phyloP scores from a whole-genome alignment of 2,113 vertebrate genomes.

The Ardeotis arabs region DNA sequence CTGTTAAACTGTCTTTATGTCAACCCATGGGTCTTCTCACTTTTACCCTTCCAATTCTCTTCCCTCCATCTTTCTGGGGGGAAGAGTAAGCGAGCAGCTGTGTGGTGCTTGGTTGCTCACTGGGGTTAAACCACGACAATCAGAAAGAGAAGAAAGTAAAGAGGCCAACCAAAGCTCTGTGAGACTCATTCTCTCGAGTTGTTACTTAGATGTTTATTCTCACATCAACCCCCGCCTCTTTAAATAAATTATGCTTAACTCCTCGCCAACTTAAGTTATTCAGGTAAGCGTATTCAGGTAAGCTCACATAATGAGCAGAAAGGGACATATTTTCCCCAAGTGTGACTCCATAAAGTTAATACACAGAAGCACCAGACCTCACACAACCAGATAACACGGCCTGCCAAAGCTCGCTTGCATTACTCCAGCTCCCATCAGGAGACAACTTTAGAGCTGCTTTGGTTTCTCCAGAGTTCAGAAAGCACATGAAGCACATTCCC shows the following conservation, averaged over 20 bases:
- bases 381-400: rapidly evolving
- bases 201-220: background rate
- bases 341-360: background rate
- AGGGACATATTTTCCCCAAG: background rate
- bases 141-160: background rate
- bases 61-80: no score
- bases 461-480: background rate
- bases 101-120: no score
- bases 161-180: background rate
- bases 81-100: no score
- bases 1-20: no score
- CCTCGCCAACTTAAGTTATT: background rate
- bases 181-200: background rate
- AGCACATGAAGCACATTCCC: background rate
- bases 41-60: no score
- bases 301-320: background rate
- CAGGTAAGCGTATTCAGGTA: background rate
- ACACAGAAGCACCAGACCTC: background rate
- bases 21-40: no score
- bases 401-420: background rate
- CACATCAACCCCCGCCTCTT: background rate
- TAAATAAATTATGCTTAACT: background rate
- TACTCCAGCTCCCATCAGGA: background rate
- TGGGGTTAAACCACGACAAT: no score
- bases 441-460: background rate